phyloP scores from a whole-genome alignment of 2,797 vertebrate genomes.

The Pterois miles region DNA sequence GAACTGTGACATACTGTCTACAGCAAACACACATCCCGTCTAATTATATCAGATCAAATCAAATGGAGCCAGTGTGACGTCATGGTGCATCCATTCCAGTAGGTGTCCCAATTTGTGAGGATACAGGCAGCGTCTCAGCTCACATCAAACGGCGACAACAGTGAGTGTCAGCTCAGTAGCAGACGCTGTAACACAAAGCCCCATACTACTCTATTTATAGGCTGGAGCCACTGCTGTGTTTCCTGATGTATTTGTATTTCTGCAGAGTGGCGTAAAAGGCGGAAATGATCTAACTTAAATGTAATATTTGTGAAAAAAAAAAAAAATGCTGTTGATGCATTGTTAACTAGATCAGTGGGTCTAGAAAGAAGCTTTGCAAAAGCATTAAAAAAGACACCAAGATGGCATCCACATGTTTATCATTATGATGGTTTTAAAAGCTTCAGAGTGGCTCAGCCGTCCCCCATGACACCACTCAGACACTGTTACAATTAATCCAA shows the following conservation, averaged over 20 bases:
- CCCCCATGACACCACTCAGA: constrained; percentile 13
- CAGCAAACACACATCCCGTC: constrained; percentile 23
- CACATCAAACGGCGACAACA: constrained; percentile 39
- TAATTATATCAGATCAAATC: constrained; percentile 56
- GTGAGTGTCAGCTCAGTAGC: constrained; percentile 57
- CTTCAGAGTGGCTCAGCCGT: constrained; percentile 15
- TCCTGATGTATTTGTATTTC: constrained; percentile 34
- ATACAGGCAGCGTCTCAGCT: constrained; percentile 36
- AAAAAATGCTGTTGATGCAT: background rate
- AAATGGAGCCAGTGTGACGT: constrained; percentile 14
- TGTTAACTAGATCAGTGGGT: background rate
- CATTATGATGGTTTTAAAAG: constrained; percentile 39
- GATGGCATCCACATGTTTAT: constrained; percentile 9
- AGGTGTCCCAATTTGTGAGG: constrained; percentile 47
- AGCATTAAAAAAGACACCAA: background rate
- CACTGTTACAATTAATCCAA: constrained; percentile 51
- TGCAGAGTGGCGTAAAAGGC: constrained; percentile 1
- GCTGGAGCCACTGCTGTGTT: constrained; percentile 25
- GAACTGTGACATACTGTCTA: background rate
- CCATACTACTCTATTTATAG: constrained; percentile 60
- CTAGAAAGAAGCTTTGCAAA: background rate
- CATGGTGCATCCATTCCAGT: constrained; percentile 32
- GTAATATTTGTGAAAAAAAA: background rate
- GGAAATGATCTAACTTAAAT: background rate
- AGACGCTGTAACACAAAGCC: constrained; percentile 41